These are phyloP conservation scores for Caenorhabditis sulstoni DNA, from an alignment of 2,888 invertebrate genomes.

Conservation along the genomic window DNA sequence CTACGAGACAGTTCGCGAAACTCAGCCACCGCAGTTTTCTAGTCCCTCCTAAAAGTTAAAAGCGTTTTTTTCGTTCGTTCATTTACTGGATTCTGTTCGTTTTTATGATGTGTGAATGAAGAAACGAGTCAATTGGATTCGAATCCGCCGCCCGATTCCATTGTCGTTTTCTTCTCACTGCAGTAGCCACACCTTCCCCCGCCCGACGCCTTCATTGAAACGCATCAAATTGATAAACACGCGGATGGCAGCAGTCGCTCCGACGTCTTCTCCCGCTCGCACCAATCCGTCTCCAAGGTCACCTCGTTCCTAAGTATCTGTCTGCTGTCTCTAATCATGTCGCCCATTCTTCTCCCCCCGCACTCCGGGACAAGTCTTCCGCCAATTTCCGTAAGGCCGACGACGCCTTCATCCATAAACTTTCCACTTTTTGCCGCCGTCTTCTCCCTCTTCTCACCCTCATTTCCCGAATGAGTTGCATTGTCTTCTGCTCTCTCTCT, in stretches of 20 bases:
- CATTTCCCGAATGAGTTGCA: slow-evolving; percentile 37
- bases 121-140: too few relatives aligned
- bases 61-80: too few relatives aligned
- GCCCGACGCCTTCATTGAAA: slow-evolving; percentile 26
- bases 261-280: neutral
- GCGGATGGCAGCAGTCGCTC: slow-evolving; percentile 21
- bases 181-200: slow-evolving; percentile 37
- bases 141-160: too few relatives aligned
- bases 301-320: slow-evolving; percentile 41
- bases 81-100: too few relatives aligned
- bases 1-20: too few relatives aligned
- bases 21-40: too few relatives aligned
- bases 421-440: slow-evolving; percentile 49
- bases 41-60: too few relatives aligned
- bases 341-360: slow-evolving; percentile 12
- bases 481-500: slow-evolving; percentile 30
- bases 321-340: slow-evolving; percentile 39
- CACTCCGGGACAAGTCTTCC: slow-evolving; percentile 39
- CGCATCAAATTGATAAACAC: slow-evolving; percentile 53
- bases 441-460: slow-evolving; percentile 20
- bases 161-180: neutral
- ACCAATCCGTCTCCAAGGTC: slow-evolving; percentile 45
- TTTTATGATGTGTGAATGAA: neutral
- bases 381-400: slow-evolving; percentile 39
- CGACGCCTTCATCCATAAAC: slow-evolving; percentile 48